These are phyloP conservation scores for Hippocampus zosterae DNA, from an alignment of 2,113 vertebrate species.

Conservation along the genomic window DNA sequence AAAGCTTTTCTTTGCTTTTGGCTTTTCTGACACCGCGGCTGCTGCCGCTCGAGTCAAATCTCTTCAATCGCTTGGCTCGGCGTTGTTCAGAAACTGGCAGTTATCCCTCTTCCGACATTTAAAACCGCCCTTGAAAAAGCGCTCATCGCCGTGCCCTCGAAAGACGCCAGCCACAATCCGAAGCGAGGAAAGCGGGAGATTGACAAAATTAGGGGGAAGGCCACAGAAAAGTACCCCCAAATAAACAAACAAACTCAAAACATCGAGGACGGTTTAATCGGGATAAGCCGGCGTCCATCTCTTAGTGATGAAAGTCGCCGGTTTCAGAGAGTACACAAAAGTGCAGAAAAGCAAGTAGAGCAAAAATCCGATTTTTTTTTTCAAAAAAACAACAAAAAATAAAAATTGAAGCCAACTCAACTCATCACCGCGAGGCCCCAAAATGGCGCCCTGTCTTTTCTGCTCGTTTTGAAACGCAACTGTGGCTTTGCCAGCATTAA, in stretches of 20 bases:
- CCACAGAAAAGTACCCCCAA: neutral
- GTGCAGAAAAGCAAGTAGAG: slow-evolving; percentile 12
- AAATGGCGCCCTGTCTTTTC: slow-evolving; percentile 16
- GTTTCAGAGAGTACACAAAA: neutral
- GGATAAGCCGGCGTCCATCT: neutral
- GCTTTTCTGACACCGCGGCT: neutral
- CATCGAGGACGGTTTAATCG: neutral
- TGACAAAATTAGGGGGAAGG: neutral
- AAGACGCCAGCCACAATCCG: neutral
- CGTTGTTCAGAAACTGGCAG: neutral
- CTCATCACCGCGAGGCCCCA: slow-evolving; percentile 13
- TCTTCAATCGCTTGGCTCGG: neutral
- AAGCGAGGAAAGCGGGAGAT: neutral
- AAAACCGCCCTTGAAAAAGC: neutral
- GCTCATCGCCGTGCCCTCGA: neutral
- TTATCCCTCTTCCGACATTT: neutral
- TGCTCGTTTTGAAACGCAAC: neutral
- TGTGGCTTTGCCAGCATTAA: slow-evolving; percentile 13
- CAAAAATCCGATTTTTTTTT: slow-evolving; percentile 52
- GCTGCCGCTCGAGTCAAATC: neutral
- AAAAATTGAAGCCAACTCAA: slow-evolving; percentile 6
- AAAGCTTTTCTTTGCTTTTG: neutral
- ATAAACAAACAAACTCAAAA: neutral
- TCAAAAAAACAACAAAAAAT: slow-evolving; percentile 9
- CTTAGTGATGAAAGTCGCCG: neutral